phyloP scores from a whole-genome alignment of 2,113 vertebrate genomes.

The Sylvia atricapilla region DNA sequence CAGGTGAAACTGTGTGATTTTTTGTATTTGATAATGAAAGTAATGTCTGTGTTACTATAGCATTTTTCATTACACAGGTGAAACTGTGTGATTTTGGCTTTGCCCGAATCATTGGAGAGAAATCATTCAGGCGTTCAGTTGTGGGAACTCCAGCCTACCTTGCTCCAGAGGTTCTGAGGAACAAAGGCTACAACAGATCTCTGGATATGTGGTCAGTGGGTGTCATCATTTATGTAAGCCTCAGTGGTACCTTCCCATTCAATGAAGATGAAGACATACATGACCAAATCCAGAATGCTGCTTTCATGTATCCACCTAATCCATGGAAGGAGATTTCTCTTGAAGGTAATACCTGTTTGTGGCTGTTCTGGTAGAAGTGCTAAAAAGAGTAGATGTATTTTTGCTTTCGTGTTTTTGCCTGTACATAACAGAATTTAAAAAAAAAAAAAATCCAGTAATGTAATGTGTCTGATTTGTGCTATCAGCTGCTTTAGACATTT shows the following conservation, averaged over 20 bases:
- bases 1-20: conserved; percentile 85
- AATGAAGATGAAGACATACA: conserved; percentile 98
- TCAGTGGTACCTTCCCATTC: conserved; percentile 96
- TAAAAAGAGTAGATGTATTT: not conserved
- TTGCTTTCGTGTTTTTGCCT: not conserved
- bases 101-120: conserved; percentile 96
- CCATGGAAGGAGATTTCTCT: conserved; percentile 95
- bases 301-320: conserved; percentile 98
- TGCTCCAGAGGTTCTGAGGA: conserved; percentile 92
- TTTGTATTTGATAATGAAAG: not conserved
- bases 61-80: conserved; percentile 77
- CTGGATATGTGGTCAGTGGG: conserved; percentile 99
- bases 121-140: conserved; percentile 94
- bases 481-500: not conserved
- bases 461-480: not conserved
- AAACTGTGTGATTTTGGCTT: conserved; percentile 98
- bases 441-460: not conserved
- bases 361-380: not conserved
- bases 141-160: conserved; percentile 96
- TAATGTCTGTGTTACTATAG: not conserved
- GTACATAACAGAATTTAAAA: not conserved
- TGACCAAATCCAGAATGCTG: conserved; percentile 97
- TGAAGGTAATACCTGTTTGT: conserved; percentile 78
- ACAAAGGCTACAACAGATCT: conserved; percentile 97
- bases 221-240: conserved; percentile 96